A percentile compares a stretch with the other conserved stretches of the same genome.
Conservation (phyloP, 1,140 invertebrate genomes). For the Stenopsyche tienmushanensis region DNA sequence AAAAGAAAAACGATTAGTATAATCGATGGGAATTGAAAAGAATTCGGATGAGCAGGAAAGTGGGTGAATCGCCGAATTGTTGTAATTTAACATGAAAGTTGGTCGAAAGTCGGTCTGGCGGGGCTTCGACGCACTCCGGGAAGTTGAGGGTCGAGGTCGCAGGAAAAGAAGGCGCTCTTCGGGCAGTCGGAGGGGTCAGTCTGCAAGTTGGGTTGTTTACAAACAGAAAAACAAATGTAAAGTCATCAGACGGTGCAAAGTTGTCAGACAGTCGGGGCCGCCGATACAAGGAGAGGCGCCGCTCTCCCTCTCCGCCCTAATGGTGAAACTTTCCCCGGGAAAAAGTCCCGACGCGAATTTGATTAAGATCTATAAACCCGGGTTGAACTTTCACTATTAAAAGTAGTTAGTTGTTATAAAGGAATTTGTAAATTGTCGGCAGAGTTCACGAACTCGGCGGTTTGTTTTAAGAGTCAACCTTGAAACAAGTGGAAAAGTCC, state of each 20-base stretch:
- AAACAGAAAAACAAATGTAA: slow-evolving; percentile 5
- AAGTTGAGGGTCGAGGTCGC: no score
- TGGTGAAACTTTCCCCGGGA: slow-evolving; percentile 38
- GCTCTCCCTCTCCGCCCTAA: no score
- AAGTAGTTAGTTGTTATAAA: slow-evolving; percentile 59
- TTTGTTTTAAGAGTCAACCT: slow-evolving; percentile 61
- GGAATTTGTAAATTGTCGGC: slow-evolving; percentile 62
- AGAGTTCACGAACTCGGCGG: slow-evolving; percentile 56
- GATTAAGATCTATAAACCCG: slow-evolving; percentile 42
- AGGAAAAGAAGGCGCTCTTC: no score
- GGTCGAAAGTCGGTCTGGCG: no score
- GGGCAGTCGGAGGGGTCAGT: no score
- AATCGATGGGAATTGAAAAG: no score
- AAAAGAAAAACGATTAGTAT: no score
- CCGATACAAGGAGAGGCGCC: slow-evolving; percentile 9
- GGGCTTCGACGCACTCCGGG: no score
- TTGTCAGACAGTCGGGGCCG: neutral
- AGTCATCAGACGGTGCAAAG: slow-evolving; percentile 8
- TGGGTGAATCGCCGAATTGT: no score
- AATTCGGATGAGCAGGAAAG: no score
- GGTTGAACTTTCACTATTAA: slow-evolving; percentile 43
- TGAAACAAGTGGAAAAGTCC: slow-evolving; percentile 61
- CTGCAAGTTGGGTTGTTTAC: no score
- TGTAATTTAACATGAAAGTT: no score
- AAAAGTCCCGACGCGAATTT: slow-evolving; percentile 42